Percentiles rank a stretch among this genome's conserved stretches.
Evolutionary conservation across 2,888 invertebrate species (phyloP).

Genomic region (Heliconius sara): DNA sequence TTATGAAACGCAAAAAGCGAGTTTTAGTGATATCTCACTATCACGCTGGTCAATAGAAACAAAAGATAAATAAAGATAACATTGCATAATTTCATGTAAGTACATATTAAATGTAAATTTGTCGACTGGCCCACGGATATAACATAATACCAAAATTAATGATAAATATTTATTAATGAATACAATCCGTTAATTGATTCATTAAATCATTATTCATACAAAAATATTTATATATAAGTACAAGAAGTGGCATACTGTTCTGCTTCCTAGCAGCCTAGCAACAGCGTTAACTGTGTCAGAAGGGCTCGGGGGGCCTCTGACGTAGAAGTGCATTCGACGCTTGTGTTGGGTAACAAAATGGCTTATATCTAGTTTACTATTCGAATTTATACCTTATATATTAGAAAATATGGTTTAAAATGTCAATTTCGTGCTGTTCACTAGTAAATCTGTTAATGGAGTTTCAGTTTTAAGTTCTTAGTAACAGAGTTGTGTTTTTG

Average conservation of each 20-base stretch:
- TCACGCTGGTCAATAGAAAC: not conserved
- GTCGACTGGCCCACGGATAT: not conserved
- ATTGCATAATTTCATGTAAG: not conserved
- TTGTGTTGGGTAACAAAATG: conserved; percentile 53
- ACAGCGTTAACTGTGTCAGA: conserved; percentile 70
- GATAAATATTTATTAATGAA: not conserved
- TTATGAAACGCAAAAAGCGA: too few relatives aligned
- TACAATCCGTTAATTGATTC: not conserved
- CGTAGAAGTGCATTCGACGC: conserved; percentile 71
- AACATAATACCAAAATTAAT: not conserved
- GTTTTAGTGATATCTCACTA: not conserved
- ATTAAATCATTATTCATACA: conserved; percentile 6
- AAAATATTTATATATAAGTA: conserved; percentile 9
- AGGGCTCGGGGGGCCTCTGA: conserved; percentile 68
- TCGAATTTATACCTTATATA: conserved; percentile 51
- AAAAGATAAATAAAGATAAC: not conserved
- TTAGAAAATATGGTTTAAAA: conserved; percentile 49
- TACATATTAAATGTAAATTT: not conserved
- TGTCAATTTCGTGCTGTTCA: conserved; percentile 49
- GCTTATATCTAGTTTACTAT: conserved; percentile 42
- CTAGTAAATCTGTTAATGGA: conserved; percentile 46
- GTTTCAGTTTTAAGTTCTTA: not conserved
- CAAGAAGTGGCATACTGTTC: conserved; percentile 29
- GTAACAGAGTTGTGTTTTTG: not conserved
- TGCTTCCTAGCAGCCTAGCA: conserved; percentile 65